Percentiles rank a stretch among this genome's conserved stretches.
These are phyloP conservation scores for Torymus aiolomorphi DNA, from an alignment of 2,888 invertebrate species.

Conservation along the genomic window DNA sequence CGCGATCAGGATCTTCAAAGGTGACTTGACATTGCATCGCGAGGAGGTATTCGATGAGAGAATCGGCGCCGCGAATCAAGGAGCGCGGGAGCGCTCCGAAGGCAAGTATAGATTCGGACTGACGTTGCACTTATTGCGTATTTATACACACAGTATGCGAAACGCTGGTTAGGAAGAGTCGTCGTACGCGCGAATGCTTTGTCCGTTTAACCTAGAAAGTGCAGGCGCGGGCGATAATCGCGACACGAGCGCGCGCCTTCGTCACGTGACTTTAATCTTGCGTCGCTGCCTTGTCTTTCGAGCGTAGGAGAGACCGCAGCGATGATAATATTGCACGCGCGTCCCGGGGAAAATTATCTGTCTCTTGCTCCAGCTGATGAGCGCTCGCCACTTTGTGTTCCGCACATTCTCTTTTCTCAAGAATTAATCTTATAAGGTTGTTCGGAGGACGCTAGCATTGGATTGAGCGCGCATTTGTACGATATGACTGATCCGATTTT, in stretches of 20 bases:
- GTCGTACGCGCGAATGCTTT: not conserved
- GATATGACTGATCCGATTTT: too few relatives aligned
- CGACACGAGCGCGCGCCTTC: conserved; percentile 4
- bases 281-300: conserved; percentile 16
- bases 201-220: conserved; percentile 47
- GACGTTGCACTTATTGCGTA: too few relatives aligned
- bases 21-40: too few relatives aligned
- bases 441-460: too few relatives aligned
- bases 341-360: conserved; percentile 24
- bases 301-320: conserved; percentile 6
- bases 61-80: too few relatives aligned
- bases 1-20: conserved; percentile 20
- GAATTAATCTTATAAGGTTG: too few relatives aligned
- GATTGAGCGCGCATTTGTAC: too few relatives aligned
- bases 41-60: too few relatives aligned
- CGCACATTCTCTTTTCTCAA: too few relatives aligned
- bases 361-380: not conserved
- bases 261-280: conserved; percentile 48
- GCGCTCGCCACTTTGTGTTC: not conserved
- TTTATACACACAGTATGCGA: not conserved
- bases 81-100: too few relatives aligned
- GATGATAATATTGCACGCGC: conserved; percentile 33
- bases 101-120: too few relatives aligned
- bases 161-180: not conserved
- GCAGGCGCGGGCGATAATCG: conserved; percentile 32